Base-by-base conservation (phyloP, 2,113 vertebrate genomes). In the Zeus faber region DNA sequence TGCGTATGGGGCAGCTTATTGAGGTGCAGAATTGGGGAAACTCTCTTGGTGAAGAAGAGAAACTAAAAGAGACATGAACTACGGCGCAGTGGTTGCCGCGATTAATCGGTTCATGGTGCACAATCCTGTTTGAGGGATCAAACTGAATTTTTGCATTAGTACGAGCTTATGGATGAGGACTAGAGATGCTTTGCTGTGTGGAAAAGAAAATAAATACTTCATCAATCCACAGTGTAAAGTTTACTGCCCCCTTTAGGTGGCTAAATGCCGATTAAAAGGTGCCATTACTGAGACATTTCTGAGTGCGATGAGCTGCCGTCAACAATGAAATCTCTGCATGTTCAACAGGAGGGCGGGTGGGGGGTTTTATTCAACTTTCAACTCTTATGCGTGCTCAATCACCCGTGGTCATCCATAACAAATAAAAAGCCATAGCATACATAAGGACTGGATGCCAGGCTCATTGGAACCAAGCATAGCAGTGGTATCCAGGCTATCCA, bases 181-280 rank as follows among this genome's bases (percentile, higher is more conserved):
- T 77, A 68, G 66, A 76, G 63, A 79, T 69, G 79, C 59, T 65
- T 76, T 68, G 46, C 67, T 67, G 55, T 64, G 64, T 60, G 51
- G 62, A 58, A 67, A 58, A 49, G 66, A 68, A 59, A 59, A 7
- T 11, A 24, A 24, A 4, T 20, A 44, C 16, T 31, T 44, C 58
- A 66, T 53, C 70, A 66, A 51, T 75, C 23, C 48, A n/a, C n/a
- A 70, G 50, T 61, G 46, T 62, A 37, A 67, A 58, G 59, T 83
- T 82, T 83, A 80, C 81, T 76, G 62, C 72, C 67, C 74, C 74
- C 63, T 77, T 79, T 70, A 73, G 44, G 77, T 78, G 81, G 81
- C 77, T 70, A 29, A 62, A 68, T 39, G 46, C 76, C 61, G 31
- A 57, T 61, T 13, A 13, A 50, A 69, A 31, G n/a, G 48, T 68